These are phyloP conservation scores for Loriculus beryllinus DNA, from an alignment of 2,797 vertebrate species.

Conservation along the genomic window DNA sequence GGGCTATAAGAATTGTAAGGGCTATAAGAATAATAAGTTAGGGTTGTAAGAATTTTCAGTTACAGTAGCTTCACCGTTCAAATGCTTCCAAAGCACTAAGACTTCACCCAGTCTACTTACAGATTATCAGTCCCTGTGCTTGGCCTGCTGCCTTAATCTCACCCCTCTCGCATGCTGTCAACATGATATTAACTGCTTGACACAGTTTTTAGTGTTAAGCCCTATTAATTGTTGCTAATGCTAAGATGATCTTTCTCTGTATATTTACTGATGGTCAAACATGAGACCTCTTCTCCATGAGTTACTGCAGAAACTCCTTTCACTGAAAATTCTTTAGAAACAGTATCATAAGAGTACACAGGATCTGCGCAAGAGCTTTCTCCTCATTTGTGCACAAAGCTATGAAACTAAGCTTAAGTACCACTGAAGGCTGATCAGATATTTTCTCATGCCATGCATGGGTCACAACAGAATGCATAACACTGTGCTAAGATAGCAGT, in stretches of 20 bases:
- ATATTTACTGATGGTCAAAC: background rate
- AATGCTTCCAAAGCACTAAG: background rate
- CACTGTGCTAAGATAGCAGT: background rate
- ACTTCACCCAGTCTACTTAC: background rate
- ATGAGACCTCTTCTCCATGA: background rate
- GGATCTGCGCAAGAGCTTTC: background rate
- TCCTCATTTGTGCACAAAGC: background rate
- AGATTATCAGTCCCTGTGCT: background rate
- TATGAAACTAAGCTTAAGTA: background rate
- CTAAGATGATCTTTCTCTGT: background rate
- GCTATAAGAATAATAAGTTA: too few species aligned
- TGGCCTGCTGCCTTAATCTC: background rate
- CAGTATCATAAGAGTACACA: background rate
- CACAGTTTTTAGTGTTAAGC: background rate
- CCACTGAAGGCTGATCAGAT: background rate
- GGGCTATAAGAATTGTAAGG: too few species aligned
- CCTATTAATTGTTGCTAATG: background rate
- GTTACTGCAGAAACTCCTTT: background rate
- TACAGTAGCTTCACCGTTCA: background rate
- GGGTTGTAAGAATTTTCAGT: background rate
- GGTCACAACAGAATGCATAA: fast-evolving
- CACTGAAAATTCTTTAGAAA: background rate
- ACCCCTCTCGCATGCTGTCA: background rate
- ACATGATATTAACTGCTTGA: background rate
- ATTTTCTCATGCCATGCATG: too few species aligned